A percentile compares a stretch with the other conserved stretches of the same genome.
phyloP scores from a whole-genome alignment of 2,888 invertebrate genomes.

The Pseudococcus longispinus region DNA sequence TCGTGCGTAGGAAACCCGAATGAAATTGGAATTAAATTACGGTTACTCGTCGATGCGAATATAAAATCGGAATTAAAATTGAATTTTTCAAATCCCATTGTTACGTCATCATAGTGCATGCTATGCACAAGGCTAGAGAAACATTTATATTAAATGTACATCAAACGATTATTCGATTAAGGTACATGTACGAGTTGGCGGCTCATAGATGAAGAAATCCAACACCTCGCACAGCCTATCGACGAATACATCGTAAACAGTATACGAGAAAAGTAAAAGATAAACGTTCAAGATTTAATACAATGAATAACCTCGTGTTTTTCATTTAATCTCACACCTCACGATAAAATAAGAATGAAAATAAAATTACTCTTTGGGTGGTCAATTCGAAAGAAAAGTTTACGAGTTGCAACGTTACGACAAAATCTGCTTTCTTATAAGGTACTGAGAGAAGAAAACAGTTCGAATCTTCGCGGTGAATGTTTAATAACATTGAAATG shows the following conservation, averaged over 20 bases:
- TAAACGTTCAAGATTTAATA: not conserved
- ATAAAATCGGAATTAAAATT: not conserved
- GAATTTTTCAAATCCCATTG: not conserved
- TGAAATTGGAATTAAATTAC: not conserved
- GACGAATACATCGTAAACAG: not conserved
- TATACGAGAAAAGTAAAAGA: not conserved
- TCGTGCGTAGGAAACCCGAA: not conserved
- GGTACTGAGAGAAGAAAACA: not conserved
- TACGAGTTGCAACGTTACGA: not conserved
- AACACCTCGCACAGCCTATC: not conserved
- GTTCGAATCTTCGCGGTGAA: not conserved
- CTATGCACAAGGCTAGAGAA: not conserved
- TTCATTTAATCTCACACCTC: not conserved
- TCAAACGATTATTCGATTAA: too few relatives aligned
- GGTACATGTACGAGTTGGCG: not conserved
- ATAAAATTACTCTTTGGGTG: conserved; percentile 24
- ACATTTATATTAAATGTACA: not conserved
- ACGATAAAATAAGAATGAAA: not conserved
- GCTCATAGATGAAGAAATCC: not conserved
- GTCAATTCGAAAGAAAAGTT: not conserved
- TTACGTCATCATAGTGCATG: not conserved
- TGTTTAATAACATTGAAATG: not conserved
- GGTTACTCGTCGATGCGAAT: not conserved
- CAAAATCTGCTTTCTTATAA: not conserved
- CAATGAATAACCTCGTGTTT: not conserved